These are phyloP conservation scores for Mythimna albipuncta DNA, from an alignment of 2,888 invertebrate genomes.

Conservation along the genomic window DNA sequence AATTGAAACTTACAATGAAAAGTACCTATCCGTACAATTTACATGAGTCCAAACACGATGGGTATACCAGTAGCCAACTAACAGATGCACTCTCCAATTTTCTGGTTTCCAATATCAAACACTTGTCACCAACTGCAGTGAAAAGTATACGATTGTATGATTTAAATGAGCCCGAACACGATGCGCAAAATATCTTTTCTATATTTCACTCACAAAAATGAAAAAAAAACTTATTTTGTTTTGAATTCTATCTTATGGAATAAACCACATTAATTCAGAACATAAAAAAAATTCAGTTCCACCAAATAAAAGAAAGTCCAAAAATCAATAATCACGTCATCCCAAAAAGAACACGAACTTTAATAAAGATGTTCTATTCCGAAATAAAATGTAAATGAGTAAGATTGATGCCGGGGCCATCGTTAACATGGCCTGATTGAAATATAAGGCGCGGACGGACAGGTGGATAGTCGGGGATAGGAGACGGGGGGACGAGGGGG, in stretches of 20 bases:
- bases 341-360: constrained; percentile 31
- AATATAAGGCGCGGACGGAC: constrained; percentile 52
- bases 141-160: too few species aligned
- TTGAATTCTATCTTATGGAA: not conserved
- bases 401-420: constrained; percentile 55
- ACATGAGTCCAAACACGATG: not conserved
- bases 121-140: too few species aligned
- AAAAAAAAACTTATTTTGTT: too few species aligned
- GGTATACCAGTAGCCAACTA: not conserved
- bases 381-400: constrained; percentile 63
- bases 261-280: not conserved
- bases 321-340: constrained; percentile 15
- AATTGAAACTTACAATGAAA: not conserved
- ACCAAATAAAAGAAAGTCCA: not conserved
- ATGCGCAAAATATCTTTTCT: too few species aligned
- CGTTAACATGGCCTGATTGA: constrained; percentile 57
- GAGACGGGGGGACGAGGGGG: not conserved
- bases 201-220: too few species aligned
- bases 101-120: too few species aligned
- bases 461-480: constrained; percentile 35
- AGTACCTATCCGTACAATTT: not conserved
- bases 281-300: not conserved
- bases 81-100: not conserved
- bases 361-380: constrained; percentile 52
- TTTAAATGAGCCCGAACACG: too few species aligned